phyloP scores from a whole-genome alignment of 2,797 vertebrate genomes.

The Heliangelus exortis region DNA sequence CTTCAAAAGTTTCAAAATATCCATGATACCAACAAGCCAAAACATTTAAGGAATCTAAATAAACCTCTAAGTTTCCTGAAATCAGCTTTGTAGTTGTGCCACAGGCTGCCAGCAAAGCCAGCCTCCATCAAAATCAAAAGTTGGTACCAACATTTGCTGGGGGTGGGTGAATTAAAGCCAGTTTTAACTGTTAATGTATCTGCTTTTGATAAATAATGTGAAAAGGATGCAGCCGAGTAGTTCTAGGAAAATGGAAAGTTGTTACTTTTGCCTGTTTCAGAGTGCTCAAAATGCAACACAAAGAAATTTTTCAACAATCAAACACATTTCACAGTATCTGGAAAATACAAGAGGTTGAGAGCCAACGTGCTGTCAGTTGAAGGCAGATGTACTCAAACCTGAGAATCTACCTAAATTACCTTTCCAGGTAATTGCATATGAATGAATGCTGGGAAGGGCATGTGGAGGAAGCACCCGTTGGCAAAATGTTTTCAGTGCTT shows the following conservation, averaged over 20 bases:
- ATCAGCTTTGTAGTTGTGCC: slow-evolving; percentile 61
- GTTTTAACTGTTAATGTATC: slow-evolving; percentile 29
- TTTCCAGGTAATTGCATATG: too few species aligned
- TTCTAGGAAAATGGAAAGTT: background rate
- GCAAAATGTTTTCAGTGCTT: too few species aligned
- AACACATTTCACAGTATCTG: background rate
- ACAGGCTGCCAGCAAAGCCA: slow-evolving; percentile 59
- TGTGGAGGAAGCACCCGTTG: too few species aligned
- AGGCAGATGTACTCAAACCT: background rate
- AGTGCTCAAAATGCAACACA: background rate
- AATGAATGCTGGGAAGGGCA: too few species aligned
- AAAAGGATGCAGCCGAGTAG: background rate
- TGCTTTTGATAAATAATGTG: slow-evolving; percentile 40
- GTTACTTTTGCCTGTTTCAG: background rate
- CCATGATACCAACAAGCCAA: slow-evolving; percentile 41
- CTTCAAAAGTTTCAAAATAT: slow-evolving; percentile 59
- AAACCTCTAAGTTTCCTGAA: slow-evolving; percentile 53
- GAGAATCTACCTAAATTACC: background rate
- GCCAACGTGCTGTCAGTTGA: background rate
- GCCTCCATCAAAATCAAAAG: slow-evolving; percentile 64
- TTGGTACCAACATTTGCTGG: slow-evolving; percentile 25
- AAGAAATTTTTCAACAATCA: background rate
- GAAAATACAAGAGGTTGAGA: background rate
- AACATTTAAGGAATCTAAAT: slow-evolving; percentile 62
- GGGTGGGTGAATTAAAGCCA: slow-evolving; percentile 3